Evolutionary conservation across 35 echinoderm and acorn worm species (phyloP), one percentile per base, ranked within the genome.

Genomic region (Strongylocentrotus purpuratus): DNA sequence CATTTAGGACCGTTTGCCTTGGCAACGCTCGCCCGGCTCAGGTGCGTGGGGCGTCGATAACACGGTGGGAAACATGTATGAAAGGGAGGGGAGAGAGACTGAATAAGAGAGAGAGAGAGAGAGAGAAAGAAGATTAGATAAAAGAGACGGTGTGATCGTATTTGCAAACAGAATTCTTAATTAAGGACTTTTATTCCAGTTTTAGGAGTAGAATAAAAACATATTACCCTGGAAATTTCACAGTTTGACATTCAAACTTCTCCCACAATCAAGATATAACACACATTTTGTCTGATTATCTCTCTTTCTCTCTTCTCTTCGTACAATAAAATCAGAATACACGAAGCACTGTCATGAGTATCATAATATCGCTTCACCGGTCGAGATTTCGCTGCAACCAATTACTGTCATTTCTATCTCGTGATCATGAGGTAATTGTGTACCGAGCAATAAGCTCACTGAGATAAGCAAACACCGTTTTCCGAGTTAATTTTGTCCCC

Each of bases 381-480:
- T 59, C 52, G 65, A 45, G 45, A 46, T 89, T 46, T 33, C 33
- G 10, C 45, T 89, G 87, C n/a, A 89, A 33, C 87, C 87, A 89
- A 89, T 89, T 89, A 89, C 87, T 89, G 87, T 89, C 87, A 89
- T 45, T 45, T 28, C 87, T 18, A 20, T 20, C 32, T 45, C 20
- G 33, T 45, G 87, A 45, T 46, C 87, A 89, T 89, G 87, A 31
- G 2, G 32, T 89, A 46, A 89, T 46, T 89, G 87, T 89, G 87
- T 89, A 33, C 87, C 12, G 25, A 89, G 87, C 87, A 89, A 89
- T 89, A 89, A 45, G 87, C 33, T 89, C 87, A 31, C 33, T 33
- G 45, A 25, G 87, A 33, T 89, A 89, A 46, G 87, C 87, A 89
- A 89, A 89, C 87, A 89, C 45, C 5, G 87, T 18, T 89, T 89